Conservation (phyloP, 2,113 vertebrate species). For the Syrmaticus mikado region DNA sequence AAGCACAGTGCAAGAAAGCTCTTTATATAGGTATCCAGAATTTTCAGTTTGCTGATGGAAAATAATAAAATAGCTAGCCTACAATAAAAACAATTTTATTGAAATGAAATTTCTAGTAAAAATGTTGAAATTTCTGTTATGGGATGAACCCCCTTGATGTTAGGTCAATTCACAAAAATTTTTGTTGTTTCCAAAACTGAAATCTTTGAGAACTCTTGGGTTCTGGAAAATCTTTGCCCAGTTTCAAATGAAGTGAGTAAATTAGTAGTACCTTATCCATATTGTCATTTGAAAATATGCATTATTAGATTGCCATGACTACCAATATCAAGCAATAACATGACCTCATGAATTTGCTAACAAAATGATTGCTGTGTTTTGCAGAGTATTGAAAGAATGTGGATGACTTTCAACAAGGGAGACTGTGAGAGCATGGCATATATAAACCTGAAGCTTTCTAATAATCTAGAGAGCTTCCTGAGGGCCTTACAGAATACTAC, state of each 20-base stretch:
- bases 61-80: background rate
- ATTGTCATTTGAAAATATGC: background rate
- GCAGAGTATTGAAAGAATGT: slow-evolving; percentile 47
- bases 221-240: background rate
- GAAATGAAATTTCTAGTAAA: background rate
- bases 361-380: background rate
- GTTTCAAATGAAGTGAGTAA: background rate
- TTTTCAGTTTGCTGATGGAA: background rate
- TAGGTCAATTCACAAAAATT: background rate
- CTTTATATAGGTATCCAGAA: background rate
- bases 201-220: background rate
- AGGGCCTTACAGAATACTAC: background rate
- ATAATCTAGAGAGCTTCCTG: background rate
- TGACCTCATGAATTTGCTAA: background rate
- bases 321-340: background rate
- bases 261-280: background rate
- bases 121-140: background rate
- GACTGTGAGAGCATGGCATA: slow-evolving; percentile 50
- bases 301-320: background rate
- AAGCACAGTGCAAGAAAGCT: background rate
- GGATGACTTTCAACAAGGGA: background rate
- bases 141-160: background rate
- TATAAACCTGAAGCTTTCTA: slow-evolving; percentile 26
- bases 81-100: background rate
- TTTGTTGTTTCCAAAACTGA: background rate